Conservation (phyloP, 23 tunicate species). For the Phallusia fumigata region DNA sequence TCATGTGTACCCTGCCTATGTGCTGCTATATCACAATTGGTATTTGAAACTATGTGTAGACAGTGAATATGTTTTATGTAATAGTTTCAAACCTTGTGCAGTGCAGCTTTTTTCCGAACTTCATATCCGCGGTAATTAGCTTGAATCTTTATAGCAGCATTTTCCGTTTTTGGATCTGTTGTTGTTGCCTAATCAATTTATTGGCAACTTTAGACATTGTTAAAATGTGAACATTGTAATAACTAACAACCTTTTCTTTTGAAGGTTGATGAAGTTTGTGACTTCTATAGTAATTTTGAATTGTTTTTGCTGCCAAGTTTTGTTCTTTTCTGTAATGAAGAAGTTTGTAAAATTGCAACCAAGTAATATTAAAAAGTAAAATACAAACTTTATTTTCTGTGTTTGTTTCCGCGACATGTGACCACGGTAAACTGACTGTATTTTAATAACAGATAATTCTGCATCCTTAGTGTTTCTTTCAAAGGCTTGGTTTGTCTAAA, state of each 20-base stretch:
- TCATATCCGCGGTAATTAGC: slow-evolving; percentile 30
- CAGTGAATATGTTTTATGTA: too few relatives aligned
- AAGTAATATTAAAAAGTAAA: background rate
- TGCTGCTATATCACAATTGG: too few relatives aligned
- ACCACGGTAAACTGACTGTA: slow-evolving; percentile 24
- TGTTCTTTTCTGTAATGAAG: background rate
- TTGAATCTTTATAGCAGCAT: slow-evolving; percentile 43
- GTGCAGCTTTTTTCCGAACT: background rate
- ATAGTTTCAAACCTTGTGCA: too few relatives aligned
- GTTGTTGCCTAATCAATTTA: background rate
- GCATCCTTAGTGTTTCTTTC: background rate
- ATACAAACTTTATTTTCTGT: background rate
- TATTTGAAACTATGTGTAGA: too few relatives aligned
- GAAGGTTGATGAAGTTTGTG: background rate
- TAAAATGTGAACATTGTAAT: background rate
- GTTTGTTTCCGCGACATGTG: slow-evolving; percentile 19
- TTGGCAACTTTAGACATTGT: background rate
- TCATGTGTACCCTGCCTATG: too few relatives aligned
- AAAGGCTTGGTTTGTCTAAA: background rate
- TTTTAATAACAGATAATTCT: slow-evolving; percentile 13
- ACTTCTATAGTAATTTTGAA: slow-evolving; percentile 25
- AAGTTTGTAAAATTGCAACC: background rate
- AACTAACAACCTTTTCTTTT: background rate
- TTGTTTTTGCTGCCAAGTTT: slow-evolving; percentile 25
- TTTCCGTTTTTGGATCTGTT: slow-evolving; percentile 2